phyloP scores from a whole-genome alignment of 2,888 invertebrate species.

The Hypomecis atomaria region DNA sequence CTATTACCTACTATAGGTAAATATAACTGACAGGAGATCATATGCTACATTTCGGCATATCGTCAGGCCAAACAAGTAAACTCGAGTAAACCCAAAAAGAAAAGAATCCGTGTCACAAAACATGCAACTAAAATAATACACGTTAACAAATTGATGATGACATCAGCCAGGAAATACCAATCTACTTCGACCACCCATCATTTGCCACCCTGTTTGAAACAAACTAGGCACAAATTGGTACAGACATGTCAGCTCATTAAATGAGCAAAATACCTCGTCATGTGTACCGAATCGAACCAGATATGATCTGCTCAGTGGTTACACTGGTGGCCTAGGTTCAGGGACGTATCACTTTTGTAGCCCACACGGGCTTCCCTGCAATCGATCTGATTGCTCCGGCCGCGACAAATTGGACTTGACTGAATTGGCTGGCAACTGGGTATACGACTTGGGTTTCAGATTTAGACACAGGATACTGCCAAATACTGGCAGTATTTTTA shows the following conservation, averaged over 20 bases:
- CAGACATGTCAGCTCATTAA: conserved; percentile 3
- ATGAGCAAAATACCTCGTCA: conserved; percentile 12
- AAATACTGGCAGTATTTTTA: too few species aligned
- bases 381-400: conserved; percentile 34
- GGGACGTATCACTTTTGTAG: conserved; percentile 32
- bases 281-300: conserved; percentile 36
- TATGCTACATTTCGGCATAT: not conserved
- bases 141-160: not conserved
- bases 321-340: conserved; percentile 35
- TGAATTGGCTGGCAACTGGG: conserved; percentile 15
- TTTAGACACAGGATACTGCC: too few species aligned
- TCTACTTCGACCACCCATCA: not conserved
- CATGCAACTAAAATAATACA: not conserved
- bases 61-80: not conserved
- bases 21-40: too few species aligned
- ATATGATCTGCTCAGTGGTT: conserved; percentile 34
- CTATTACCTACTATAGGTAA: too few species aligned
- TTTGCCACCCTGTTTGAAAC: not conserved
- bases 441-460: conserved; percentile 2
- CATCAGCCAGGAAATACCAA: not conserved
- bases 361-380: conserved; percentile 28
- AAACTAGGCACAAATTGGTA: conserved; percentile 1
- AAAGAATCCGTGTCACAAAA: not conserved
- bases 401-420: conserved; percentile 26
- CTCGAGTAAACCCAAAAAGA: not conserved